Base-by-base conservation (phyloP, 2,888 invertebrate species). In the Gerris lacustris region DNA sequence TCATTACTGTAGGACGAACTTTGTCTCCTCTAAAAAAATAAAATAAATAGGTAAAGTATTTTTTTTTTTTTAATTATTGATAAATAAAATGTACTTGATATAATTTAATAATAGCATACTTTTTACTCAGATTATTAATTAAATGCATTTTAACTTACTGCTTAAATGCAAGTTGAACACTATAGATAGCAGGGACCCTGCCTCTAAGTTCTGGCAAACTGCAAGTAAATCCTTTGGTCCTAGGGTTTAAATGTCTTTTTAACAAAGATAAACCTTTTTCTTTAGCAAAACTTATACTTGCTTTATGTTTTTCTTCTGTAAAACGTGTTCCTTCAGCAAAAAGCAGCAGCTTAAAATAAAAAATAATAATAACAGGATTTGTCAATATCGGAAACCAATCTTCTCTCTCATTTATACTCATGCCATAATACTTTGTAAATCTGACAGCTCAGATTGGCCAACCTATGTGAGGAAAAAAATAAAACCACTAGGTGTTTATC, bases 321-420 rank as follows among this genome's bases (percentile, higher is more conserved):
- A 94, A 96, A 69, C 96, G 85, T 0, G 96, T 97, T 11, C 96
- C 96, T 82, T 97, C 96, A 0, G 95, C 92, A 78, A 93, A 96
- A 73, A 96, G 80, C 69, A 96, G 81, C 73, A 96, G 82, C 93
- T 94, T 77, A 63, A 83, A 31, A 31, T 82, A 72, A 69, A 69
- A 62, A 15, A 63, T 6, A 55, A 62, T n/a, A 44, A 45, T 11
- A 6, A 44, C 44, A 5, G 45, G 67, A 67, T 9, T 17, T 7
- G n/a, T 62, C 31, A 31, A 31, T 31, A 31, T 31, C 31, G 31
- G 6, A 31, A 66, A 64, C 7, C 44, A 64, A 63, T 43, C 18
- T 47, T 73, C 63, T 73, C 45, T 45, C 62, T 44, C 66, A 62
- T 55, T n/a, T 31, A 79, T 82, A 68, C 11, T 18, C 45, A 62